Evolutionary conservation across 2,113 vertebrate species (phyloP).

Genomic region (Nesoenas mayeri): DNA sequence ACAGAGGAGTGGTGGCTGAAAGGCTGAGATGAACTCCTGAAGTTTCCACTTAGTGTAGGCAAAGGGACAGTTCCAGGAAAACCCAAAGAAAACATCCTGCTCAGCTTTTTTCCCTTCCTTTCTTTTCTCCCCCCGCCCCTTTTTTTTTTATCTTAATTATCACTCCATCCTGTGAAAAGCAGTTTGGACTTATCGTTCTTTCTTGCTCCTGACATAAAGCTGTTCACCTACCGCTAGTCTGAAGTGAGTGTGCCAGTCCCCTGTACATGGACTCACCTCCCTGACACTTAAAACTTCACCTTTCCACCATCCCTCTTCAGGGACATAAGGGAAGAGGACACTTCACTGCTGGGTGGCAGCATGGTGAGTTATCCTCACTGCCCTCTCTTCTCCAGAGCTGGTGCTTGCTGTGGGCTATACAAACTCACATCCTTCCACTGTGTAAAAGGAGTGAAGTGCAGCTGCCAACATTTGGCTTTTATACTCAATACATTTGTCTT

Average conservation of each 20-base stretch:
- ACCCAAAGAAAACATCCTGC: not conserved
- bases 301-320: not conserved
- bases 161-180: not conserved
- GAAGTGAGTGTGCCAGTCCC: not conserved
- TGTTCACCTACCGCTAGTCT: not conserved
- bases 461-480: not conserved
- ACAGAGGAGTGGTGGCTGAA: not conserved
- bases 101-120: not conserved
- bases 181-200: not conserved
- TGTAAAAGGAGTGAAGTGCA: not conserved
- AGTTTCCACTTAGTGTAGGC: conserved; percentile 19
- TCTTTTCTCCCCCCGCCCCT: not conserved
- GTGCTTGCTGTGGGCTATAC: not conserved
- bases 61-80: conserved; percentile 31
- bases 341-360: not conserved
- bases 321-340: not conserved
- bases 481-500: not conserved
- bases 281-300: not conserved
- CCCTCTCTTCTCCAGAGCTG: not conserved
- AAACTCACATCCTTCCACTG: not conserved
- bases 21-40: conserved; percentile 12
- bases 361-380: not conserved
- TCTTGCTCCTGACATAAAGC: not conserved
- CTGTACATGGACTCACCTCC: not conserved
- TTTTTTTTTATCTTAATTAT: not conserved